A percentile compares a stretch with the other conserved stretches of the same genome.
Evolutionary conservation across 2,113 vertebrate species (phyloP).

Genomic region (Hippocampus zosterae): DNA sequence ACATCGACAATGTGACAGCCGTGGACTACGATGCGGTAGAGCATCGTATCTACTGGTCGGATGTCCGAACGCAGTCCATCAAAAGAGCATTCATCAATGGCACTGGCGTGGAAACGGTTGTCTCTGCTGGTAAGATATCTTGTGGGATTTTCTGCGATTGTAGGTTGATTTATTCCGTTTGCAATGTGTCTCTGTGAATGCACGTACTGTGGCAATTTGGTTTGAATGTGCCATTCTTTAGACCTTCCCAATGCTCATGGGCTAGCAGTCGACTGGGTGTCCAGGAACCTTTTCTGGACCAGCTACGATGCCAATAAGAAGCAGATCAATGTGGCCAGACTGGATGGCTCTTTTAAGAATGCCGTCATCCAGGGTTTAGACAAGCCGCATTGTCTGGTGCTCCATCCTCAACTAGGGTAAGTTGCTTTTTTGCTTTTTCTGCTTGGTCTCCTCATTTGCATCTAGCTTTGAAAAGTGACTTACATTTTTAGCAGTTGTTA

Average conservation of each 20-base stretch:
- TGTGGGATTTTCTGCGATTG: background rate
- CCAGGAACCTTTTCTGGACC: constrained; percentile 98
- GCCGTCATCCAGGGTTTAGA: constrained; percentile 93
- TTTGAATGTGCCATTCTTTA: constrained; percentile 43
- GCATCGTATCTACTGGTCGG: constrained; percentile 96
- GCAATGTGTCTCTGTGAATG: background rate
- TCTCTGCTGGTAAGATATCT: constrained; percentile 66
- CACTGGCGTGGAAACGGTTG: constrained; percentile 90
- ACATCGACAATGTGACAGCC: constrained; percentile 94
- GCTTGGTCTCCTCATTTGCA: background rate
- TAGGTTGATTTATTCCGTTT: background rate
- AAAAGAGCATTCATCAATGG: constrained; percentile 97
- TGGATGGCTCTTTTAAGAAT: constrained; percentile 96
- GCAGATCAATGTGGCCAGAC: constrained; percentile 93
- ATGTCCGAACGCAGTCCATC: constrained; percentile 93
- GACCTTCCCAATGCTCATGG: constrained; percentile 93
- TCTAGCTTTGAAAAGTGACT: background rate
- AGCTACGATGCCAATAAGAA: constrained; percentile 96
- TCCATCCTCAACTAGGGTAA: constrained; percentile 87
- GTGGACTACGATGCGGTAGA: constrained; percentile 91
- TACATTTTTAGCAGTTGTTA: too few species aligned
- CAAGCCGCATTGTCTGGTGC: constrained; percentile 90
- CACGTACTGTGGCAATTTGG: background rate
- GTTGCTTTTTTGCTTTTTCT: constrained; percentile 32
- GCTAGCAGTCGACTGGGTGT: constrained; percentile 95